Evolutionary conservation across 2,888 invertebrate species (phyloP).

Genomic region (Agriopis marginaria): DNA sequence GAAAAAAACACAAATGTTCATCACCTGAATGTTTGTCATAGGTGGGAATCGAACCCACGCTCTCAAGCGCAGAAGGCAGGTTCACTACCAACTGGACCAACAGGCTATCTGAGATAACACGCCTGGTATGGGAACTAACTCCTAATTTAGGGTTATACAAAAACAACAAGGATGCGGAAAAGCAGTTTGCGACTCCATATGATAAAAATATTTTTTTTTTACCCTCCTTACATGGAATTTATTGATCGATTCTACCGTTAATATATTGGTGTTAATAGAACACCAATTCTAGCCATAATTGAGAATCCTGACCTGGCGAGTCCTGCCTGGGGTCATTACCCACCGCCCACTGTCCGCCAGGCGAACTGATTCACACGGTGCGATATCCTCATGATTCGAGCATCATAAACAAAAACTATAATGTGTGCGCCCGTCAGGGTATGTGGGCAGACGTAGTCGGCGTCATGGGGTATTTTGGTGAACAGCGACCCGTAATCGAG

Average conservation of each 20-base stretch:
- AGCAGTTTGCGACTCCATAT: background rate
- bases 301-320: slow-evolving; percentile 13
- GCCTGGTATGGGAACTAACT: background rate
- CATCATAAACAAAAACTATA: slow-evolving; percentile 57
- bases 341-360: slow-evolving; percentile 53
- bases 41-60: no score
- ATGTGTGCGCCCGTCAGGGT: slow-evolving; percentile 42
- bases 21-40: no score
- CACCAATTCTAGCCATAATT: slow-evolving; percentile 20
- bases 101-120: background rate
- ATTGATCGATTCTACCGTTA: slow-evolving; percentile 16
- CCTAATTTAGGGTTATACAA: background rate
- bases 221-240: background rate
- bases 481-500: slow-evolving; percentile 5
- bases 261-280: slow-evolving; percentile 9
- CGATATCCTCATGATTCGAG: slow-evolving; percentile 53
- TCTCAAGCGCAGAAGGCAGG: no score
- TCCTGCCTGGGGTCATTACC: slow-evolving; percentile 50
- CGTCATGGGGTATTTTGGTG: slow-evolving; percentile 28
- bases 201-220: background rate
- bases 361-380: slow-evolving; percentile 60
- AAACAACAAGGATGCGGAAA: background rate
- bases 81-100: no score
- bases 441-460: slow-evolving; percentile 52
- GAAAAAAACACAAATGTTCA: no score